Evolutionary conservation across 2,797 vertebrate genomes (phyloP), one percentile per base, ranked within the genome.

Genomic region (Aphelocoma californica): DNA sequence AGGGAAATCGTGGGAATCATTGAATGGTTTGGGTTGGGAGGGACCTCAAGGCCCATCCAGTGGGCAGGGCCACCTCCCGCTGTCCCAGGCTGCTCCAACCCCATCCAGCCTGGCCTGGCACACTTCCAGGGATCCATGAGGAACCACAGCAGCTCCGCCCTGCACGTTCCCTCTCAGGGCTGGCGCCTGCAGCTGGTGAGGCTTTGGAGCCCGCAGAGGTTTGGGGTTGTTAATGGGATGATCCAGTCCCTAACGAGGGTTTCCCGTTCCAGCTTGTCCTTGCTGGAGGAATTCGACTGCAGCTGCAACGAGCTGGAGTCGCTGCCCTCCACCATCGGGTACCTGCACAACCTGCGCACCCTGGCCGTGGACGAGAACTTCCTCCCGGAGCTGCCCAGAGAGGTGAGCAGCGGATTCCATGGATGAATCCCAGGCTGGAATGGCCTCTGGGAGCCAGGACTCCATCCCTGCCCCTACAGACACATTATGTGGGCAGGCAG

Each of bases 301-400:
- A 99, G 99, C 97, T 99, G 99, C 97, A 99, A 99, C 89, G 99
- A 99, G 97, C 95, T 99, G 98, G 99, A 99, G 97, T 98, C 98
- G 1, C 97, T 99, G 65, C 99, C 99, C 91, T 97, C 98, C 62
- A 99, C 99, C 69, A 98, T 99, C 6, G 99, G 99, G 83, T 99
- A 99, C 98, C 98, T 99, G 95, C 98, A 99, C 96, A 99, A 97
- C 97, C 98, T 99, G 74, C 98, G 99, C 91, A 99, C 99, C 2
- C 97, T 99, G 86, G 99, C 99, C 23, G 99, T 99, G 3, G 99
- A 99, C 62, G 99, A 99, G 97, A 99, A 99, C 97, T 99, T 99
- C 97, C 98, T 99, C 56, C 92, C 98, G 9, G 99, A 99, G 96
- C 97, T 99, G 90, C 99, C 99, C 71, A 98, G 99, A 96, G 99